Evolutionary conservation across 1,140 invertebrate genomes (phyloP).

Genomic region (Diploscapter pachys): DNA sequence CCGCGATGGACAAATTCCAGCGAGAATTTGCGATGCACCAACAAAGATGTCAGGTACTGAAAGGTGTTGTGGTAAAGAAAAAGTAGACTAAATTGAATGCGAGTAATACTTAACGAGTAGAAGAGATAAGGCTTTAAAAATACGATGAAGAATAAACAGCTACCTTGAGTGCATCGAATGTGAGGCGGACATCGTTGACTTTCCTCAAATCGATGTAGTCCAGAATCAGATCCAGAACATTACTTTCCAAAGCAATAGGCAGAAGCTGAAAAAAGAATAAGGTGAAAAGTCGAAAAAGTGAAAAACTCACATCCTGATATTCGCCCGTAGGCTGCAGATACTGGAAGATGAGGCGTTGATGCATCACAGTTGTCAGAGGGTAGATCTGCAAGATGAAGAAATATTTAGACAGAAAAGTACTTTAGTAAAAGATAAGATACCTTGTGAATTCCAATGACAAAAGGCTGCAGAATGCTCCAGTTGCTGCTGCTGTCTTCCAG

Average conservation of each 20-base stretch:
- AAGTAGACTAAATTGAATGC: too few relatives aligned
- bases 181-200: slow-evolving; percentile 81
- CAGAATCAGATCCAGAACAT: slow-evolving; percentile 80
- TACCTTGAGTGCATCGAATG: slow-evolving; percentile 78
- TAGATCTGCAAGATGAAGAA: slow-evolving; percentile 65
- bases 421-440: slow-evolving; percentile 73
- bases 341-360: slow-evolving; percentile 83
- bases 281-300: neutral
- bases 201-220: slow-evolving; percentile 83
- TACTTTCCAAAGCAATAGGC: slow-evolving; percentile 83
- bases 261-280: slow-evolving; percentile 69
- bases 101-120: too few relatives aligned
- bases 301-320: slow-evolving; percentile 78
- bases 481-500: slow-evolving; percentile 27
- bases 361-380: slow-evolving; percentile 78
- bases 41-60: slow-evolving; percentile 82
- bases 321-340: slow-evolving; percentile 91
- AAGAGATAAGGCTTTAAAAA: slow-evolving; percentile 2
- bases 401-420: neutral
- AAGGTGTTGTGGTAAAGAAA: slow-evolving; percentile 54
- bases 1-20: slow-evolving; percentile 84
- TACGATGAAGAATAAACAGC: neutral
- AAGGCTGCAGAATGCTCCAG: slow-evolving; percentile 76
- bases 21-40: slow-evolving; percentile 96
- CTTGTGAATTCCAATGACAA: slow-evolving; percentile 80